Conservation (phyloP, 1,140 invertebrate genomes). For the Augochlora pura region DNA sequence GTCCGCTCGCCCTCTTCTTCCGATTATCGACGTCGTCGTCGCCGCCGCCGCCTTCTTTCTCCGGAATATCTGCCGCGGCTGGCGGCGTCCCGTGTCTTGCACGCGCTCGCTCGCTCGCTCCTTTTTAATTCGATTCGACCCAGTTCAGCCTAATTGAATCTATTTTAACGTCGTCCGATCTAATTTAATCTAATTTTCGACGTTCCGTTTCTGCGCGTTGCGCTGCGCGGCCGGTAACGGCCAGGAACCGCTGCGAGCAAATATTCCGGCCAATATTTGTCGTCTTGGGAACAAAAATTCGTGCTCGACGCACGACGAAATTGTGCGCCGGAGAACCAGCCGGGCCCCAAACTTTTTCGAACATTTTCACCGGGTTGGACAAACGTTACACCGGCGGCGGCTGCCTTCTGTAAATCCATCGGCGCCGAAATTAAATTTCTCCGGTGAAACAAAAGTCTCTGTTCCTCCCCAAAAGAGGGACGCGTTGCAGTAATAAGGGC, state of each 20-base stretch:
- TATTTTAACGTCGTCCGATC: constrained; percentile 10
- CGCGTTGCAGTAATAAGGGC: constrained; percentile 11
- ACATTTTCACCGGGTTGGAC: neutral
- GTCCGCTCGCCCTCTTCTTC: constrained; percentile 44
- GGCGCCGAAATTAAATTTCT: constrained; percentile 18
- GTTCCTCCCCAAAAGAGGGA: constrained; percentile 6
- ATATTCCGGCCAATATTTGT: neutral
- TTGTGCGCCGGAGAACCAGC: no score
- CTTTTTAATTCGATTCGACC: constrained; percentile 9
- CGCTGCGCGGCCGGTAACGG: no score
- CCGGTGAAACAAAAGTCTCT: constrained; percentile 7
- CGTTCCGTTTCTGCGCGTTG: neutral
- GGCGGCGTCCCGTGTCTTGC: neutral
- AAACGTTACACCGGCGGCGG: constrained; percentile 2
- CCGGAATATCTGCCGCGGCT: no score
- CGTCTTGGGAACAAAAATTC: constrained; percentile 8
- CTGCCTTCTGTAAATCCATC: neutral
- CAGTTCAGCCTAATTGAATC: constrained; percentile 24
- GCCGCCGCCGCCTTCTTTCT: neutral
- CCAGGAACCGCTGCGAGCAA: neutral
- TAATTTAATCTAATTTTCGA: constrained; percentile 24
- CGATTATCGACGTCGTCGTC: neutral
- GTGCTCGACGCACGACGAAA: neutral
- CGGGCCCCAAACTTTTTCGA: neutral
- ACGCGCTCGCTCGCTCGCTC: constrained; percentile 1